Percentiles rank a stretch among this genome's conserved stretches.
Conservation (phyloP, 2,113 vertebrate species). For the Anolis sagrei region DNA sequence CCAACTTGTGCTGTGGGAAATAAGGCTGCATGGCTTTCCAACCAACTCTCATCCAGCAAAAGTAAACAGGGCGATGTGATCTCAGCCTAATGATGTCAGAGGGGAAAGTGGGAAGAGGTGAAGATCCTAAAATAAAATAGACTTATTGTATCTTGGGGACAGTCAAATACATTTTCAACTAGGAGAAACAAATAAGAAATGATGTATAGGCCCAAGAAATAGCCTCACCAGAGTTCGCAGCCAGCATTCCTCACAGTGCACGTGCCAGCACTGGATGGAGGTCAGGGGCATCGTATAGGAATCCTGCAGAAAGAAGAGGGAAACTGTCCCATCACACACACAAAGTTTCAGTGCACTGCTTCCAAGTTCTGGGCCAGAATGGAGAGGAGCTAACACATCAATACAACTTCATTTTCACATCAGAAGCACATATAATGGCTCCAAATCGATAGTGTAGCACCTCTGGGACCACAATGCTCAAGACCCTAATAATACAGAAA, state of each 20-base stretch:
- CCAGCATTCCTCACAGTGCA: slow-evolving; percentile 99
- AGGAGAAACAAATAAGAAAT: neutral
- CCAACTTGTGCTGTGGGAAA: neutral
- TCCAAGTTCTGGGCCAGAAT: neutral
- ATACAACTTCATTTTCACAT: neutral
- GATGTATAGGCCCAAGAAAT: slow-evolving; percentile 2
- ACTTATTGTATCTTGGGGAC: slow-evolving; percentile 25
- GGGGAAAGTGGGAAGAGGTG: neutral
- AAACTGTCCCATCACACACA: slow-evolving; percentile 42
- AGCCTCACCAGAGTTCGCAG: slow-evolving; percentile 95
- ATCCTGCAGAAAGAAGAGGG: slow-evolving; percentile 81
- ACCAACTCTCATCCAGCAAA: neutral
- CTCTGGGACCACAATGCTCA: neutral
- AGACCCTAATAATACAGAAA: neutral
- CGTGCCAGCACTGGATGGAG: slow-evolving; percentile 99
- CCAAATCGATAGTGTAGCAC: neutral
- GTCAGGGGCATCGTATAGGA: slow-evolving; percentile 98
- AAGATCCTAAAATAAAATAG: neutral
- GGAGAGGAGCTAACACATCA: neutral
- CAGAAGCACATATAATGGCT: neutral
- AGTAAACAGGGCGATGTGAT: neutral
- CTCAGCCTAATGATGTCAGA: neutral
- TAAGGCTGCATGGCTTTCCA: neutral
- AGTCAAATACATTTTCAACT: slow-evolving; percentile 27
- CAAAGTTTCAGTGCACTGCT: neutral